These are phyloP conservation scores for Megaustenia siamemsis DNA, from an alignment of 2,888 invertebrate species.

Conservation along the genomic window DNA sequence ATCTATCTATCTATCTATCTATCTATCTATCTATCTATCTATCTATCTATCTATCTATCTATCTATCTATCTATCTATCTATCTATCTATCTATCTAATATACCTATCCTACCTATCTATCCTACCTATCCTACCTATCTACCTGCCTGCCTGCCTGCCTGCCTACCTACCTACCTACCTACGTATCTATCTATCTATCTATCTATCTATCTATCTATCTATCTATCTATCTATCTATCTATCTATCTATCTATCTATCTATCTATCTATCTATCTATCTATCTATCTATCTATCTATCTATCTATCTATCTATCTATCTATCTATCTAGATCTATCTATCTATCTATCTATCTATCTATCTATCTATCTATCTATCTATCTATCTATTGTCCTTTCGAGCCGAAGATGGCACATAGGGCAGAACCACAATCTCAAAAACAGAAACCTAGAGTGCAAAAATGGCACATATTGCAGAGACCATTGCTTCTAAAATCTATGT, in stretches of 20 bases:
- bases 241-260: background rate
- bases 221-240: background rate
- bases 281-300: background rate
- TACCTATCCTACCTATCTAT: background rate
- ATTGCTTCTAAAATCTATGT: too few relatives aligned
- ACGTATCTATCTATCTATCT: background rate
- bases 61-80: background rate
- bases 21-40: background rate
- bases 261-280: background rate
- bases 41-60: background rate
- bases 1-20: background rate
- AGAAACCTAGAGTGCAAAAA: too few relatives aligned
- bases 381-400: too few relatives aligned
- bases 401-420: too few relatives aligned
- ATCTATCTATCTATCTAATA: background rate
- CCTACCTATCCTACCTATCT: background rate
- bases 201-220: background rate
- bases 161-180: too few relatives aligned
- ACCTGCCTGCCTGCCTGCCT: background rate
- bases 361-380: constrained; percentile 4
- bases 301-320: background rate
- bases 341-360: constrained; percentile 6
- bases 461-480: too few relatives aligned
- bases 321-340: constrained; percentile 5
- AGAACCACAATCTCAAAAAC: too few relatives aligned